Conservation (phyloP, 2,888 invertebrate genomes). For the Prionchulus punctatus region DNA sequence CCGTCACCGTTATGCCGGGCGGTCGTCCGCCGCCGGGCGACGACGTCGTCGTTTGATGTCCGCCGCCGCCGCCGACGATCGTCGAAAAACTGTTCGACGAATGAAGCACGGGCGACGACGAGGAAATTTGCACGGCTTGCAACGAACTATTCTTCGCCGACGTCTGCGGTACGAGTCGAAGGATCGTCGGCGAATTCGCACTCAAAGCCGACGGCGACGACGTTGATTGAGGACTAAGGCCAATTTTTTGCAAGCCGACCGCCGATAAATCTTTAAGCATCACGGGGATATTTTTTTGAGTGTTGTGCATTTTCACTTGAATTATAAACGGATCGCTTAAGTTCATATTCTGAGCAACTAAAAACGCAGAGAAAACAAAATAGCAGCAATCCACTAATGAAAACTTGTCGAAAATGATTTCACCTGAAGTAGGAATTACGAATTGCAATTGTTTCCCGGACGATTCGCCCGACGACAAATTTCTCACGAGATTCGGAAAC, state of each 20-base stretch:
- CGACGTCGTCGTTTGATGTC: too few relatives aligned
- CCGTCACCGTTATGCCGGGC: too few relatives aligned
- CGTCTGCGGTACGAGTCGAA: neutral
- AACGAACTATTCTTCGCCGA: neutral
- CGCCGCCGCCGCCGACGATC: too few relatives aligned
- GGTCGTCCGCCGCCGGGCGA: too few relatives aligned
- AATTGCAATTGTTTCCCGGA: neutral
- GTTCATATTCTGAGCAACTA: conserved; percentile 10
- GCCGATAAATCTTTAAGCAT: neutral
- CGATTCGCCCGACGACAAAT: too few relatives aligned
- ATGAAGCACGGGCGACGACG: neutral
- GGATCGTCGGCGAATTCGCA: neutral
- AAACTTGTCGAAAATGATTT: neutral
- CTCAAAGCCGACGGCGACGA: neutral
- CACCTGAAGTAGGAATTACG: conserved; percentile 7
- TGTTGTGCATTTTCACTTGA: neutral
- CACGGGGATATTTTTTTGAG: conserved; percentile 4
- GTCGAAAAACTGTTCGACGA: neutral
- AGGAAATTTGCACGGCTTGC: neutral
- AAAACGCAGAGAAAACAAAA: neutral
- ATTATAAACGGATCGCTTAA: conserved; percentile 8
- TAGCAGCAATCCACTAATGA: neutral
- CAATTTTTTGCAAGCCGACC: neutral
- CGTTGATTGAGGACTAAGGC: neutral
- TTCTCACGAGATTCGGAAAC: too few relatives aligned